Base-by-base conservation (phyloP, 2,888 invertebrate genomes). In the Lasioglossum lativentre region DNA sequence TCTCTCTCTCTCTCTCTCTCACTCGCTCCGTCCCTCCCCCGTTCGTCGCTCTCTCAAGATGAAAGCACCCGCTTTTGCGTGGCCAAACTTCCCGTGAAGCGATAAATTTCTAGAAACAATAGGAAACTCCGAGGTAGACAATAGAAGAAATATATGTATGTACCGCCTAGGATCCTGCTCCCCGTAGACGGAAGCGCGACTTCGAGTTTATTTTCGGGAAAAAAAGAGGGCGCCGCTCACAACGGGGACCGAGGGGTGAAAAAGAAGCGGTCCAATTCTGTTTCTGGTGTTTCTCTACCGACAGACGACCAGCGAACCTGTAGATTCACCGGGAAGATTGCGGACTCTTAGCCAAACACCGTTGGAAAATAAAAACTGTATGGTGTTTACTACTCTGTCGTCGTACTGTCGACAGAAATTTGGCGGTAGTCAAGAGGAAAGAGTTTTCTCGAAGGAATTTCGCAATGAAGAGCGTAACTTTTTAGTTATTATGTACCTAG, bases 41-140 rank as follows among this genome's bases (percentile, higher is more conserved):
- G 30, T 70, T 75, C 66, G 70, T 80, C 86, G 88, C 74, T 82
- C 78, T 79, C 86, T 83, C 87, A 91, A 94, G 94, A 94, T 94
- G 94, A 94, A 94, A 94, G 93, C 93, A 90, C 91, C 92, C 93
- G 92, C 92, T 90, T 91, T 89, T 87, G 90, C 90, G 90, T 91
- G 90, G 91, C 94, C 93, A 94, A 94, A 94, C 93, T 94, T 94
- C 91, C 94, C 94, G 93, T 94, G 94, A 93, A 94, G 93, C 94
- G 93, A 94, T 94, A 94, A 94, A 94, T 94, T 91, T 94, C 90
- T 87, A 92, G 93, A 94, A 94, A 94, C 94, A 94, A 94, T 94
- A 94, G 94, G 93, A 94, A 94, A 94, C 94, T 94, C 93, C 86
- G 88, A 83, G 79, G 93, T 94, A 94, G 94, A 94, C 94, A 94